A percentile compares a stretch with the other conserved stretches of the same genome.
phyloP scores from a whole-genome alignment of 2,888 invertebrate species.

The Sminthurinus aureus region DNA sequence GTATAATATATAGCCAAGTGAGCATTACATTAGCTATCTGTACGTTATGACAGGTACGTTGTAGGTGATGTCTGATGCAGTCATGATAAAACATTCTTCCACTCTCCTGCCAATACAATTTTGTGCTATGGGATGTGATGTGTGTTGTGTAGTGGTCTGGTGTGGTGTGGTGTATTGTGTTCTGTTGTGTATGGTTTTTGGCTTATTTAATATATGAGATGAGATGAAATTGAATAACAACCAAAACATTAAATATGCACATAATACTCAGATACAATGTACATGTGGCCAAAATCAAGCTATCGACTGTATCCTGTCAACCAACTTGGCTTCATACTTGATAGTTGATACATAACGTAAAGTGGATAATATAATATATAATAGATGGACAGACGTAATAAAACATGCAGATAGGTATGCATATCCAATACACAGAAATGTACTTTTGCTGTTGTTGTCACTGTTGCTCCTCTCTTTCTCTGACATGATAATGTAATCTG shows the following conservation, averaged over 20 bases:
- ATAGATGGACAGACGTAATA: background rate
- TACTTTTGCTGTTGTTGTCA: background rate
- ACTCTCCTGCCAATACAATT: background rate
- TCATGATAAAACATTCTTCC: background rate
- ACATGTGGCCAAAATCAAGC: no score
- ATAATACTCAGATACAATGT: background rate
- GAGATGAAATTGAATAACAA: conserved; percentile 14
- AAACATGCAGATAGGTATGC: background rate
- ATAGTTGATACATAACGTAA: no score
- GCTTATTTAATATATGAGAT: conserved; percentile 28
- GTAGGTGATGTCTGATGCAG: background rate
- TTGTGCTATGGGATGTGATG: background rate
- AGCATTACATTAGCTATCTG: background rate
- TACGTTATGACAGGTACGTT: no score
- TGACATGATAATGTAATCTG: conserved; percentile 25
- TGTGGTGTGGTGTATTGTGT: background rate
- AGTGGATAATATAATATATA: conserved; percentile 7
- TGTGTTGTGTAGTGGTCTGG: background rate
- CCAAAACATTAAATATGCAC: conserved; percentile 5
- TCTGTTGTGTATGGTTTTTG: background rate
- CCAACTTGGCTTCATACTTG: background rate
- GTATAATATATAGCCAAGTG: background rate
- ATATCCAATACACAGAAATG: background rate
- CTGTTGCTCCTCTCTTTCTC: background rate
- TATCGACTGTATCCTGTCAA: no score